A percentile compares a stretch with the other conserved stretches of the same genome.
These are phyloP conservation scores for Drosophila biarmipes DNA, from an alignment of 1,140 invertebrate genomes.

Conservation along the genomic window DNA sequence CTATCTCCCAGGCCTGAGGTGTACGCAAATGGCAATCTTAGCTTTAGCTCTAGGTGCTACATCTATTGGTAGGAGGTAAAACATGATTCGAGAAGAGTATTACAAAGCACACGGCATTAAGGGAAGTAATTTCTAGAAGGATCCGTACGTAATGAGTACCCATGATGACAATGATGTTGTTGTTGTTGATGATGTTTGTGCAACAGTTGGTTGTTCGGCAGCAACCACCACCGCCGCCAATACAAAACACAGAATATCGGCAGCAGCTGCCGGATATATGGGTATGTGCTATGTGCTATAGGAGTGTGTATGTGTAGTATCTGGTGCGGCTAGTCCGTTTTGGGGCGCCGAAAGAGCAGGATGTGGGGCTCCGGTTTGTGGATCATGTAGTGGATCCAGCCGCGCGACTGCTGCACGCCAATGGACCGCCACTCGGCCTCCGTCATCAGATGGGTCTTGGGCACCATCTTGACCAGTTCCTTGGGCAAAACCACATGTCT, in stretches of 20 bases:
- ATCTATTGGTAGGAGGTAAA: constrained; percentile 5
- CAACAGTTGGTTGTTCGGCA: constrained; percentile 49
- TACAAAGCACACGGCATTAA: constrained; percentile 1
- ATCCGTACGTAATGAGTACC: constrained; percentile 2
- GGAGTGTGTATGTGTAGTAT: constrained; percentile 23
- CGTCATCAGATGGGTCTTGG: constrained; percentile 96
- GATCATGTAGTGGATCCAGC: constrained; percentile 99
- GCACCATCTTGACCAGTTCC: constrained; percentile 94
- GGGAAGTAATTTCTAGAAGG: neutral
- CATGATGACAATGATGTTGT: constrained; percentile 3
- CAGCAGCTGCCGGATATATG: constrained; percentile 49
- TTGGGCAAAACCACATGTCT: constrained; percentile 97
- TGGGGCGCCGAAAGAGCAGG: constrained; percentile 86
- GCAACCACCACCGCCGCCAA: constrained; percentile 34
- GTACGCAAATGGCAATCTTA: constrained; percentile 17
- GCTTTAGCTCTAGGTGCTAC: constrained; percentile 33
- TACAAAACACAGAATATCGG: constrained; percentile 12
- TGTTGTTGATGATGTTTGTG: constrained; percentile 13
- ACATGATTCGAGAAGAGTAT: constrained; percentile 1
- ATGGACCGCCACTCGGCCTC: constrained; percentile 97
- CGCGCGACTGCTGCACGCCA: constrained; percentile 97
- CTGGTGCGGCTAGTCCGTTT: constrained; percentile 59
- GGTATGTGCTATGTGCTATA: constrained; percentile 17
- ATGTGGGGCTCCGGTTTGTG: constrained; percentile 93
- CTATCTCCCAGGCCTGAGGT: neutral